These are phyloP conservation scores for Drosophila robusta DNA, from an alignment of 2,888 invertebrate species.

Conservation along the genomic window DNA sequence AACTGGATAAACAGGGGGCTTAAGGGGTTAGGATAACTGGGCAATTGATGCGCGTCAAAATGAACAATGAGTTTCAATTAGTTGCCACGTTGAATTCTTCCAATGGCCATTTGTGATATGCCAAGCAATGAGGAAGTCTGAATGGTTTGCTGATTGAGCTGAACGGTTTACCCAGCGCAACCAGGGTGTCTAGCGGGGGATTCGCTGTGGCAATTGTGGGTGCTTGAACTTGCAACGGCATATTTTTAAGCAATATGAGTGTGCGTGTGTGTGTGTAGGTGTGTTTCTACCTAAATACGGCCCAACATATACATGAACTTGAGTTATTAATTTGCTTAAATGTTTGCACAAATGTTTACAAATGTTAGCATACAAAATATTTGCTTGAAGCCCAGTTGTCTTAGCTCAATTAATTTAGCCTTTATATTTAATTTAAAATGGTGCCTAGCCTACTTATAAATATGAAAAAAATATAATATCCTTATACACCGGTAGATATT, in stretches of 20 bases:
- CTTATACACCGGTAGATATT: too few species aligned
- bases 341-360: constrained; percentile 30
- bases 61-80: constrained; percentile 81
- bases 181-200: neutral
- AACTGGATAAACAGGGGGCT: neutral
- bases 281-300: constrained; percentile 4
- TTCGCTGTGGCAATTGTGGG: constrained; percentile 17
- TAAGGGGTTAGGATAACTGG: constrained; percentile 1
- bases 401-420: neutral
- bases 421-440: neutral
- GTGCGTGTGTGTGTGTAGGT: neutral
- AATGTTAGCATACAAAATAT: constrained; percentile 18
- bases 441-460: too few species aligned
- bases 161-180: constrained; percentile 34
- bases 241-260: constrained; percentile 9
- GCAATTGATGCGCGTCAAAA: constrained; percentile 80
- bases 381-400: neutral
- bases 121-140: constrained; percentile 72
- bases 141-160: constrained; percentile 71
- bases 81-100: constrained; percentile 50
- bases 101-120: constrained; percentile 40
- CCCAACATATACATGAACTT: constrained; percentile 20
- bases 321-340: constrained; percentile 27
- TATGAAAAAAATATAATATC: too few species aligned
- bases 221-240: constrained; percentile 56